Evolutionary conservation across 2,113 vertebrate species (phyloP), one percentile per base, ranked within the genome.

Genomic region (Pedionomus torquatus): DNA sequence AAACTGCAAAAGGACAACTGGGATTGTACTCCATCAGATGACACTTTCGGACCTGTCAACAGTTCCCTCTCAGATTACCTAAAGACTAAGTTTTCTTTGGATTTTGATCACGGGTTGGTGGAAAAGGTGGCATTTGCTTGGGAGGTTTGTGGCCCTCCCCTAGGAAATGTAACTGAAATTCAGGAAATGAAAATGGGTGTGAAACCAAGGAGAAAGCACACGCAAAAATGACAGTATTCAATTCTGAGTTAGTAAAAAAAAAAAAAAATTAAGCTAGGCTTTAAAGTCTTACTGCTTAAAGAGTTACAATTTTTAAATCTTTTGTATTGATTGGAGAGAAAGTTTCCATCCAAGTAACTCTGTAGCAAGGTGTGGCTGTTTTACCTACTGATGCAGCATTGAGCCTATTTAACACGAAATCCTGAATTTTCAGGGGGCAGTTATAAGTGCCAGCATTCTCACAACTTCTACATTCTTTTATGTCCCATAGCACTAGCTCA

Each of bases 181-280:
- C 49, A 77, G 58, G 69, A 72, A 19, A 16, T 2, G 2, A 7
- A 33, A 76, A 51, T 0, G 0, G 16, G 35, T 12, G 4, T 1
- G 0, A 94, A 94, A 70, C 6, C 15, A 31, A 41, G 33, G 44
- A 46, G 21, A 46, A 39, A 64, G 37, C 0, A 3, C 16, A 20
- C 21, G 25, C 11, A 46, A 17, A 75, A 52, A 8, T 1, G 4
- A 30, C 7, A 11, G 5, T 9, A 4, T 13, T 81, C 18, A 9
- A 4, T 60, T 60, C 3, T 7, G 28, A 26, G 16, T 64, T 51
- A 82, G 49, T 8, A 28, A 63, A 41, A 60, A 58, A n/a, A 66
- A 66, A 80, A 66, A 26, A n/a, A n/a, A n/a, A 21, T 17, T 39
- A 69, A 25, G 2, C 11, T 9, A 17, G 3, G 3, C 58, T 95